phyloP scores from a whole-genome alignment of 1,140 invertebrate species.

The fruit fly (Drosophila melanogaster) region Release_6_plus_ISO1_MT NT_033777.3:27279501-27280000 shows the following conservation, averaged over 20 bases:
- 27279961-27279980: constrained; percentile 45
- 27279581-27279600: constrained; percentile 75
- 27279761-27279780: constrained; percentile 65
- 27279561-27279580: constrained; percentile 72
- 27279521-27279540: constrained; percentile 71
- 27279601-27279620: constrained; percentile 74
- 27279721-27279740: constrained; percentile 70
- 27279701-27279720: constrained; percentile 47
- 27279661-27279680: constrained; percentile 3
- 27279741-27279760: constrained; percentile 74
- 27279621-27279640: constrained; percentile 82
- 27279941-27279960: constrained; percentile 38
- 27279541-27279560: constrained; percentile 75
- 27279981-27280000: constrained; percentile 67
- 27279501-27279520: constrained; percentile 72
- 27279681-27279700: constrained; percentile 26
- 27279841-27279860: constrained; percentile 73
- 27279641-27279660: constrained; percentile 33
- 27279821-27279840: constrained; percentile 44
- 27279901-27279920: constrained; percentile 40
- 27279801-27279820: constrained; percentile 22
- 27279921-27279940: constrained; percentile 5
- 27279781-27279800: constrained; percentile 64
- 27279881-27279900: constrained; percentile 71
- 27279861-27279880: constrained; percentile 72